These are phyloP conservation scores for Urocolius indicus DNA, from an alignment of 2,113 vertebrate genomes.

Conservation along the genomic window DNA sequence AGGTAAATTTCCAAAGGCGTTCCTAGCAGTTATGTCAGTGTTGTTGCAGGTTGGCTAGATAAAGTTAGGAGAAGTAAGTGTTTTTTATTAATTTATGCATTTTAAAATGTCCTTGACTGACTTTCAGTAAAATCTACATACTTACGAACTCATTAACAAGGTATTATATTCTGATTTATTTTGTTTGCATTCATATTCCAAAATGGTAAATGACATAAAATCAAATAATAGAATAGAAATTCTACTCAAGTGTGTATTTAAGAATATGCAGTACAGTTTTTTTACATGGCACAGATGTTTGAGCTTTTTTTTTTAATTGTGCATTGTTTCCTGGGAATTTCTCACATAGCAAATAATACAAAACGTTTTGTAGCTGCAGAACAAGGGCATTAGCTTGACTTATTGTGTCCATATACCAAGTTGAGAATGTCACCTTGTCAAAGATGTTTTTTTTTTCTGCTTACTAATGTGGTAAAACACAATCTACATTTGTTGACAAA, in stretches of 20 bases:
- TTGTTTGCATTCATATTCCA: background rate
- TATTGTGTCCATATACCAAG: rapidly evolving
- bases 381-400: background rate
- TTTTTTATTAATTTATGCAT: background rate
- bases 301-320: background rate
- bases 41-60: background rate
- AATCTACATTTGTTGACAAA: background rate
- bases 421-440: background rate
- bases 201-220: background rate
- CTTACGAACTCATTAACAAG: background rate
- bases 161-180: background rate
- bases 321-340: background rate
- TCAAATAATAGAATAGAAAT: background rate
- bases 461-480: background rate
- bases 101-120: background rate
- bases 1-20: background rate
- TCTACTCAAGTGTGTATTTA: background rate
- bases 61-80: background rate
- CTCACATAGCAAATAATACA: background rate
- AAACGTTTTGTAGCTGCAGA: background rate
- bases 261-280: background rate
- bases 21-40: background rate
- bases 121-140: background rate
- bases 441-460: background rate
- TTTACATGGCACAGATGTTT: background rate